Base-by-base conservation (phyloP, 2,888 invertebrate species). In the Lepidonotus clava region DNA sequence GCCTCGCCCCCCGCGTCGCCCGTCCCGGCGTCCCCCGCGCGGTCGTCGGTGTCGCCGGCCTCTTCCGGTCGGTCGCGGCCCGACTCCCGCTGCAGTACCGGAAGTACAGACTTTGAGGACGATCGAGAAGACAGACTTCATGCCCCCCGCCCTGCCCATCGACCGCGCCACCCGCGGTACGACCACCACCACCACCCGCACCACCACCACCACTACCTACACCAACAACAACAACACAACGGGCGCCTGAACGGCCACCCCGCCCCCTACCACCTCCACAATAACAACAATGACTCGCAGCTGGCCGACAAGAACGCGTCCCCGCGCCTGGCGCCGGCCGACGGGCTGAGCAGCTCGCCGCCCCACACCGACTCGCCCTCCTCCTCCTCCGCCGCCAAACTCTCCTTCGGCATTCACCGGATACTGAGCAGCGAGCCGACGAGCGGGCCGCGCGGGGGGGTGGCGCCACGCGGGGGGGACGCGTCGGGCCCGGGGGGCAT, bases 351-450 rank as follows among this genome's bases (percentile, higher is more conserved):
- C 8, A 46, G 46, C 80, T 28, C n/a, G 2, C 51, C 51, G 21
- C 21, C 51, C 11, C 51, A 51, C 21, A 11, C 21, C 21, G 51
- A 11, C 51, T 51, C 51, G 14, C 51, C 51, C 51, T n/a, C 46
- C 46, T 46, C 46, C 18, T 41, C 41, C 51, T 80, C 80, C 40
- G 38, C 84, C 24, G 84, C 86, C 8, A 87, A 87, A 24, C 56
- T 88, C 34, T 87, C 87, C 21, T 88, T 88, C 83, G 88, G 88
- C 14, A 88, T 88, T 71, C 87, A 87, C 66, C 41, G 80, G 41
- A 88, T 88, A 66, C 83, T 88, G n/a, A 86, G 86, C 36, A 84
- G 86, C 66, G 86, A 86, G 32, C 36, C 83, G 6, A 6, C 38
- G 28, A 71, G 34, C n/a, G 40, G 86, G 14, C 11, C 21, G 14